Base-by-base conservation (phyloP, 1,140 invertebrate species). In the Zaprionus ghesquierei region DNA sequence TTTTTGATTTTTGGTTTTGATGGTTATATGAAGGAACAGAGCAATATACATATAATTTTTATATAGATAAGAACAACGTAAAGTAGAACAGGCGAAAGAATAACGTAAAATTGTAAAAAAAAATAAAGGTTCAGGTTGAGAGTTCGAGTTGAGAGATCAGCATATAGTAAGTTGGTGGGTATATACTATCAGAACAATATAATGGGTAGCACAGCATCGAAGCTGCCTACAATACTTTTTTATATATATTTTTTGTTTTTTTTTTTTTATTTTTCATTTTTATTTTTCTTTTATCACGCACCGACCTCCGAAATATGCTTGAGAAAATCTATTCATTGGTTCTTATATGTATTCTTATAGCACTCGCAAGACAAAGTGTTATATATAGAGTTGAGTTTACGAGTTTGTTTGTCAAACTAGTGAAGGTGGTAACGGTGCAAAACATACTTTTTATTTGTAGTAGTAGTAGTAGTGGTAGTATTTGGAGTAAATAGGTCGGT, bases 301-400 rank as follows among this genome's bases (percentile, higher is more conserved):
- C 89, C 89, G 89, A 87, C 84, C 82, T 91, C 87, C 86, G 81
- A 84, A 90, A 91, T 91, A 91, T 91, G 90, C 90, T 91, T 90
- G 90, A 91, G 90, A 91, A 91, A 90, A 89, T 91, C 90, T 91
- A 91, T 91, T 89, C 46, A 86, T 74, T 79, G 87, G 68, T 81
- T 79, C 75, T 74, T 77, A 54, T 85, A 78, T 73, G 49, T 81
- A 75, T 77, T 66, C 51, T 55, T 72, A 75, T 64, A 61, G 66
- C 71, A 60, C 72, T 75, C 54, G 27, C 20, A 58, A 35, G 35
- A 53, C 46, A 60, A 75, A 70, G 68, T 65, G 59, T 70, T 75
- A 69, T 61, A 69, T 61, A 63, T 51, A 56, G 18, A 63, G 58
- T 74, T 53, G 27, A 63, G 18, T 51, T 69, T 62, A 73, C 35